Evolutionary conservation across 2,888 invertebrate genomes (phyloP).

Genomic region (Luperina nickerlii): DNA sequence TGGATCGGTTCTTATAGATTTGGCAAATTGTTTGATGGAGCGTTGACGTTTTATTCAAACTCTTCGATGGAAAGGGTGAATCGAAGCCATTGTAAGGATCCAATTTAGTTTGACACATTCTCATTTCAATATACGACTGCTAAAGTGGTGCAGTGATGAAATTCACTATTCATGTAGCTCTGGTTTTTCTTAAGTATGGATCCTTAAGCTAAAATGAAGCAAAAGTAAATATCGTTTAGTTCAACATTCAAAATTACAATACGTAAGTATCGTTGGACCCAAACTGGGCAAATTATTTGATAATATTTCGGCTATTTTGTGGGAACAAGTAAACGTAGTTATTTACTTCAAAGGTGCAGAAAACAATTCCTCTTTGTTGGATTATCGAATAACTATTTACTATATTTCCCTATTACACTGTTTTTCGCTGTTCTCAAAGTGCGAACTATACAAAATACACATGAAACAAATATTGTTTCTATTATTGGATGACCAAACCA

Average conservation of each 20-base stretch:
- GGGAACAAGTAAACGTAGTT: not conserved
- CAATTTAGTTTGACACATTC: constrained; percentile 44
- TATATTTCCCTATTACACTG: not conserved
- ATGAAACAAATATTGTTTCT: constrained; percentile 55
- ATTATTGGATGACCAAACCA: constrained; percentile 64
- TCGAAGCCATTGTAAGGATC: constrained; percentile 19
- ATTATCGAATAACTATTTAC: constrained; percentile 11
- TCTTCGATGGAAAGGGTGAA: constrained; percentile 41
- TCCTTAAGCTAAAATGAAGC: not conserved
- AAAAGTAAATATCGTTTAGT: not conserved
- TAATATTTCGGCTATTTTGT: not conserved
- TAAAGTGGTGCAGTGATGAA: constrained; percentile 6
- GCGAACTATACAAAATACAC: constrained; percentile 47
- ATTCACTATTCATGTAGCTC: not conserved
- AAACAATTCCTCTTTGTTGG: not conserved
- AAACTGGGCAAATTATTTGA: not conserved
- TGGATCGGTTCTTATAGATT: constrained; percentile 58
- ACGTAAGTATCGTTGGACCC: not conserved
- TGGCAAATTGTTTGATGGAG: constrained; percentile 69
- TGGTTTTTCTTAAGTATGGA: not conserved
- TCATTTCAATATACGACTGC: constrained; percentile 6
- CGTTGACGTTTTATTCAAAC: constrained; percentile 49
- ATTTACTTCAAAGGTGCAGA: not conserved
- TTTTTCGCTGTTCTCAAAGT: constrained; percentile 30
- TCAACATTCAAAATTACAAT: not conserved